Conservation (phyloP, 2,888 invertebrate genomes). For the Drosophila paucipuncta region DNA sequence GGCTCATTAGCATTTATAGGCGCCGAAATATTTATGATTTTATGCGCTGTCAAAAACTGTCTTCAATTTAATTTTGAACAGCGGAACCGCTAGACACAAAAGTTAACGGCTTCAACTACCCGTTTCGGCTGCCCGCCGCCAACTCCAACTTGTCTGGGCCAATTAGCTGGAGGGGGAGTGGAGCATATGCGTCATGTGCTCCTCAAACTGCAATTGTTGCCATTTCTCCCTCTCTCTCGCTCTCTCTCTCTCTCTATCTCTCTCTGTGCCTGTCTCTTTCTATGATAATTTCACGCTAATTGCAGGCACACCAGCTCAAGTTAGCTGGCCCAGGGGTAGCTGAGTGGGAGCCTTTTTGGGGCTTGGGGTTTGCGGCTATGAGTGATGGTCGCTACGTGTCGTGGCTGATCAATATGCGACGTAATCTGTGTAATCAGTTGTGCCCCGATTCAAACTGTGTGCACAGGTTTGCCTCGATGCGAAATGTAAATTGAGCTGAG, state of each 20-base stretch:
- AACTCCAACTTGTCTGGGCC: constrained; percentile 16
- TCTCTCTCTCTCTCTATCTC: neutral
- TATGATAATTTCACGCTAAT: constrained; percentile 55
- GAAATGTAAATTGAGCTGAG: neutral
- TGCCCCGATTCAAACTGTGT: constrained; percentile 52
- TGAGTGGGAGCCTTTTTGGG: constrained; percentile 2
- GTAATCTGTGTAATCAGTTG: constrained; percentile 72
- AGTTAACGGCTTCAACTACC: neutral
- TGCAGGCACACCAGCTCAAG: constrained; percentile 24
- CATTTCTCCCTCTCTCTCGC: neutral
- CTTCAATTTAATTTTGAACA: constrained; percentile 31
- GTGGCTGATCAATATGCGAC: constrained; percentile 75
- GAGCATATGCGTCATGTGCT: constrained; percentile 45
- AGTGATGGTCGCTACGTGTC: constrained; percentile 72
- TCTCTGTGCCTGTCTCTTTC: neutral
- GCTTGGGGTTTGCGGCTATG: constrained; percentile 33
- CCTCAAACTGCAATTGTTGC: constrained; percentile 1
- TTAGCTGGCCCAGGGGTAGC: neutral
- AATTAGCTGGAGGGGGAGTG: constrained; percentile 25
- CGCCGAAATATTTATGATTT: constrained; percentile 64
- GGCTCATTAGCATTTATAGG: constrained; percentile 73
- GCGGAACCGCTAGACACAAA: constrained; percentile 15
- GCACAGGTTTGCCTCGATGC: constrained; percentile 12
- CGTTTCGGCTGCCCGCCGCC: neutral
- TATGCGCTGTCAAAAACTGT: constrained; percentile 33